Evolutionary conservation across 1,140 invertebrate species (phyloP).

Genomic region (Papilio glaucus): DNA sequence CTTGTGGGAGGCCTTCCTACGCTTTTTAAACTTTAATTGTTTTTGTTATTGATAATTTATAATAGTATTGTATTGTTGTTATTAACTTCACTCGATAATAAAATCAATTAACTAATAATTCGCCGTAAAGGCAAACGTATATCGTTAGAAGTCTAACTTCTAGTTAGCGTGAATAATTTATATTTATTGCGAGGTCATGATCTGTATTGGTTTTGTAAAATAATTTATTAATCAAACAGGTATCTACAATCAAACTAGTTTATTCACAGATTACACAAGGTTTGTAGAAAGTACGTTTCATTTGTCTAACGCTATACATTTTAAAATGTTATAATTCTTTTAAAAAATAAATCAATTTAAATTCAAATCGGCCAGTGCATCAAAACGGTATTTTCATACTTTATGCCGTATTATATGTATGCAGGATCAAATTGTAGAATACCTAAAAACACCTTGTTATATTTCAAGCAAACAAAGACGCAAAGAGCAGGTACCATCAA

Average conservation of each 20-base stretch:
- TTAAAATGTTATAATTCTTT: no score
- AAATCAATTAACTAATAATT: neutral
- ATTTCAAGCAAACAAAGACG: neutral
- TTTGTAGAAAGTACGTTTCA: neutral
- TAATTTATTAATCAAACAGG: constrained; percentile 17
- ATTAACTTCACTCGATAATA: neutral
- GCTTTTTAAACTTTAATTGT: no score
- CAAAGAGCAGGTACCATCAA: neutral
- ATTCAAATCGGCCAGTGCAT: no score
- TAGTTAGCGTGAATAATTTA: neutral
- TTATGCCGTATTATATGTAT: no score
- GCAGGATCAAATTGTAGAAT: neutral
- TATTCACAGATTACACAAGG: neutral
- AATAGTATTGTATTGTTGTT: neutral
- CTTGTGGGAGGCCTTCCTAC: no score
- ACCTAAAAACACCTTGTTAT: neutral
- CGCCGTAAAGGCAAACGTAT: neutral
- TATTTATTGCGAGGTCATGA: neutral
- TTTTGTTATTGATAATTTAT: no score
- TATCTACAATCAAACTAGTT: neutral
- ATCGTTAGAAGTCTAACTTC: neutral
- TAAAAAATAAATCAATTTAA: no score
- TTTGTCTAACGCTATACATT: neutral
- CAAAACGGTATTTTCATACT: no score
- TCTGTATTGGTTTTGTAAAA: constrained; percentile 11